Evolutionary conservation across 2,888 invertebrate genomes (phyloP), one percentile per base, ranked within the genome.

Genomic region (Meganola albula): DNA sequence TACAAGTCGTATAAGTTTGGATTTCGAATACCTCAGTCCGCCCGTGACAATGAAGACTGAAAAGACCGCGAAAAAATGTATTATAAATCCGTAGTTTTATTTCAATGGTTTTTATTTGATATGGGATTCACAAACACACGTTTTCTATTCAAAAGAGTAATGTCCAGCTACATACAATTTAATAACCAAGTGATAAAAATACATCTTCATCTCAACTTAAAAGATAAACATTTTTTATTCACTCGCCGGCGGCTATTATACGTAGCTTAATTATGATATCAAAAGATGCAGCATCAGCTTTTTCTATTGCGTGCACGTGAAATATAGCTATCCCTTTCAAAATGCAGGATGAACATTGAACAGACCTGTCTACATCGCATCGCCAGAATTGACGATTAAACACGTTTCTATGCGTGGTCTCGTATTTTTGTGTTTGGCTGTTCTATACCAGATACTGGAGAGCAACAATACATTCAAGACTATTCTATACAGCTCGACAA

Each of bases 341-440:
- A 60, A 62, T 65, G 58, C 69, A 71, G 66, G 72, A 74, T 65
- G 54, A 63, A 46, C n/a, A n/a, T n/a, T n/a, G n/a, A n/a, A n/a
- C n/a, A n/a, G n/a, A 48, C 44, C 50, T 53, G 48, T 58, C 62
- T 63, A 56, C 53, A 63, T 53, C 66, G 71, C 74, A 75, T 74
- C 74, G 61, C 62, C 58, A 55, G 58, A 63, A 65, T 63, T 60
- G 71, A 56, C 73, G 68, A 84, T 85, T 85, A 84, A 77, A 77
- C 85, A 85, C 83, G 85, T 80, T 79, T 67, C 74, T 85, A 85
- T 85, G 85, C 85, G 63, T 55, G 58, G 75, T 57, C 78, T 77
- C 84, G 85, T 79, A 78, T 72, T 73, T 75, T 75, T 69, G 60
- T 68, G 63, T 63, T 57, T 37, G 45, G 24, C 40, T 42, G 42